Evolutionary conservation across 2,797 vertebrate genomes (phyloP), one percentile per base, ranked within the genome.

Genomic region (Pterois miles): DNA sequence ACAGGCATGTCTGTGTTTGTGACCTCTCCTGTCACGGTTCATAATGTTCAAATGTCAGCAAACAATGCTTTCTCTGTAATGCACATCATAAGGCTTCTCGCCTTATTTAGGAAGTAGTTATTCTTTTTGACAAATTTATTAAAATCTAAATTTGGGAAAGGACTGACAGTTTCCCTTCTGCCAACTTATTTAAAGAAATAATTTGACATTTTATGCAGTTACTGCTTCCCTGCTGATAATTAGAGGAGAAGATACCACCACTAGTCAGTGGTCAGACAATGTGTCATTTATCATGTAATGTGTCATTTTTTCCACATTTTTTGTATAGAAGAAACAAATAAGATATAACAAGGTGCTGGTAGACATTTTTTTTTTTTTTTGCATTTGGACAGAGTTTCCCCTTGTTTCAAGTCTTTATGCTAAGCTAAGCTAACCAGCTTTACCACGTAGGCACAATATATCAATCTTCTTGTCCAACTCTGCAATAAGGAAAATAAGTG

Each of bases 1-100:
- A 99, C 98, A 96, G 98, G 98, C 97, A 92, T 86, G 96, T 88
- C 9, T 54, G 14, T 79, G 40, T 43, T 7, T 8, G 54, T 56
- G 13, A 62, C 25, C 65, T 13, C 4, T 31, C 13, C 23, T 14
- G 23, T 29, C n/a, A 52, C 59, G 38, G 9, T 48, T 82, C 25
- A 62, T 25, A 9, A n/a, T 29, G 22, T 16, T 62, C n/a, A 11
- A 31, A 48, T 65, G 8, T 54, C 33, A 43, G 16, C 20, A 56
- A 48, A 77, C 71, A 59, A 1, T 52, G 54, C 6, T 60, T 29
- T 54, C 43, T 62, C 27, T 86, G 8, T 53, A 36, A 65, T 18
- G 38, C 18, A 25, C 25, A 33, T 60, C 48, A 68, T 20, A 50
- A 22, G 8, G 22, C 38, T 53, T 63, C 2, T 18, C 1, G 4